Base-by-base conservation (phyloP, 2,888 invertebrate species). In the Tenthredo livida region DNA sequence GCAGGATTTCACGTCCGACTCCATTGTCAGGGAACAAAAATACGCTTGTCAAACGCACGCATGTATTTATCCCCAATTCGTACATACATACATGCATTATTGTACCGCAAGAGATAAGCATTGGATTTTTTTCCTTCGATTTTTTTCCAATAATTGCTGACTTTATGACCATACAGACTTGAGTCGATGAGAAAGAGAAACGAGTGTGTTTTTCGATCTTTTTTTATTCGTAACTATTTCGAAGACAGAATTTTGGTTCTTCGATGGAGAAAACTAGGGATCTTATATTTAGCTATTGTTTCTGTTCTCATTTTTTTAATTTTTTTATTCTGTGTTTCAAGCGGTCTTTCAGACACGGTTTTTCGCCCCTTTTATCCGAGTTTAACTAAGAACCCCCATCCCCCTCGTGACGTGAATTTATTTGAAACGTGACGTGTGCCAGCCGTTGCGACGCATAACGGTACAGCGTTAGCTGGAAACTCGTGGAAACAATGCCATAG, bases 371-470 rank as follows among this genome's bases (percentile, higher is more conserved):
- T 67, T 67, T 67, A 33, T 33, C 67, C 67, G 33, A 67, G 67
- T 67, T 67, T 67, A 67, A 33, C 67, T 67, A 33, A 67, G 67
- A 67, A 9, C 65, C 29, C 29, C 29, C 50, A 7, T 7, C 5
- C 50, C 50, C 5, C 17, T 17, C 15, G 67, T 67, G 67, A 67
- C 67, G 33, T 25, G 67, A 67, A 67, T 67, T 67, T 67, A 67
- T 67, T 67, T 33, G 67, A 67, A 67, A 67, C 67, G 67, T 67
- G 67, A 67, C 67, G 33, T 67, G 33, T 67, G 67, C 33, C 67
- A 67, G 17, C 12, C 25, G 33, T 67, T 54, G 7, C 54, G n/a
- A 54, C n/a, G 54, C 17, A 21, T 21, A n/a, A 54, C 54, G 54
- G 61, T 10, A 12, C 9, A 12, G 21, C 61, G 54, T 54, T 61